phyloP scores from a whole-genome alignment of 2,888 invertebrate species.

The Nemoura dubitans region DNA sequence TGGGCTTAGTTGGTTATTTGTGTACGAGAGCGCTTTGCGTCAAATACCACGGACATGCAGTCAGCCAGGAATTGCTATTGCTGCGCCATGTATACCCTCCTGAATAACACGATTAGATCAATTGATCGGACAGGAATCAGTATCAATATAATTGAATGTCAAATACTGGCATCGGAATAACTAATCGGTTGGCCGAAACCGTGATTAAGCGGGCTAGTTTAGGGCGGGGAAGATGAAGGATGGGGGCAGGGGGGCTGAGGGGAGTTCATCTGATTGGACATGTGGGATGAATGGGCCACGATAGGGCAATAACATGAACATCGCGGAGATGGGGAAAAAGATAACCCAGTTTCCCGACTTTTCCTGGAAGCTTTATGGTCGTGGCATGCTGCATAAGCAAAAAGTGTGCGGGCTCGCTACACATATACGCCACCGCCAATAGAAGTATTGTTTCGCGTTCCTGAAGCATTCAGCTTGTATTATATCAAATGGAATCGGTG shows the following conservation, averaged over 20 bases:
- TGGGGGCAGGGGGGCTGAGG: neutral
- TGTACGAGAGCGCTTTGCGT: neutral
- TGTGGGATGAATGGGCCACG: neutral
- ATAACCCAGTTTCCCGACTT: neutral
- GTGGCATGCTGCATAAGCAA: constrained; percentile 7
- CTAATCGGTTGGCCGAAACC: neutral
- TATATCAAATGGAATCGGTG: neutral
- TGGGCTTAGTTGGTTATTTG: too few species aligned
- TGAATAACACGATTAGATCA: neutral
- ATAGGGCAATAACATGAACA: neutral
- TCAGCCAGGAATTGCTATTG: neutral
- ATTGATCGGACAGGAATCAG: neutral
- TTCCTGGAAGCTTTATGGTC: neutral
- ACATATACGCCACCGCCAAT: neutral
- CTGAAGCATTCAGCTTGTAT: neutral
- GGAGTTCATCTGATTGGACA: neutral
- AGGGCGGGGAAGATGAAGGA: neutral
- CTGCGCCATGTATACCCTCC: neutral
- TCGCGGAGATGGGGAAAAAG: neutral
- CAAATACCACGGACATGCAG: neutral
- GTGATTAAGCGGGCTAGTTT: neutral
- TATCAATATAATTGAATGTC: neutral
- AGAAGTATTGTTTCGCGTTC: neutral
- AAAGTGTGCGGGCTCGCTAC: neutral
- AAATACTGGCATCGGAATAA: neutral